Conservation (phyloP, 2,888 invertebrate genomes). For the Endomychus coccineus region DNA sequence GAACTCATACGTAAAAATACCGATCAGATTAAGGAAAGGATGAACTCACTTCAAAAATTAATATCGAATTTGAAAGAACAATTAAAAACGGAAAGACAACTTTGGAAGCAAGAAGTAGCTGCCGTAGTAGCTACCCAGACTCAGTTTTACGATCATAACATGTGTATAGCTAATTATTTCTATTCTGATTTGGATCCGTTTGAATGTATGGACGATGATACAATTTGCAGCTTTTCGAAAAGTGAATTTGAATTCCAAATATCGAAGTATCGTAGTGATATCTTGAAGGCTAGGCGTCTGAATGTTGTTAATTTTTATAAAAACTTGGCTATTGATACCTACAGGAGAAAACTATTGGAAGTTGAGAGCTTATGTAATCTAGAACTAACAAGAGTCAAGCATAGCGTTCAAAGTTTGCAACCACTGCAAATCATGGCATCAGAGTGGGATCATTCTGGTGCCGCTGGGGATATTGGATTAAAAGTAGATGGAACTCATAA, state of each 20-base stretch:
- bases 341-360: conserved; percentile 38
- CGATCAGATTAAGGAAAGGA: conserved; percentile 9
- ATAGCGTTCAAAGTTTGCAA: conserved; percentile 38
- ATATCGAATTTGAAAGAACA: conserved; percentile 11
- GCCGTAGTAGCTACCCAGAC: conserved; percentile 6
- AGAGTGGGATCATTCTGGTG: conserved; percentile 34
- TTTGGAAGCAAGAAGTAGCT: conserved; percentile 14
- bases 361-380: conserved; percentile 43
- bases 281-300: conserved; percentile 4
- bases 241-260: background rate
- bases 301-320: conserved; percentile 5
- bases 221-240: background rate
- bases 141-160: conserved; percentile 2
- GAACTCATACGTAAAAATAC: conserved; percentile 9
- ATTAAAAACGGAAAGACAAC: conserved; percentile 9
- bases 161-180: conserved; percentile 1
- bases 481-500: conserved; percentile 7
- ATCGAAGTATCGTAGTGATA: conserved; percentile 7
- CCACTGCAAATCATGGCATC: conserved; percentile 39
- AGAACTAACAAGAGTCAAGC: conserved; percentile 39
- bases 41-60: conserved; percentile 8
- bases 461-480: conserved; percentile 9
- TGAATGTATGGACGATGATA: background rate
- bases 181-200: conserved; percentile 4
- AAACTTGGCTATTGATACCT: conserved; percentile 36